These are phyloP conservation scores for Bujurquina vittata DNA, from an alignment of 2,113 vertebrate genomes.

Conservation along the genomic window DNA sequence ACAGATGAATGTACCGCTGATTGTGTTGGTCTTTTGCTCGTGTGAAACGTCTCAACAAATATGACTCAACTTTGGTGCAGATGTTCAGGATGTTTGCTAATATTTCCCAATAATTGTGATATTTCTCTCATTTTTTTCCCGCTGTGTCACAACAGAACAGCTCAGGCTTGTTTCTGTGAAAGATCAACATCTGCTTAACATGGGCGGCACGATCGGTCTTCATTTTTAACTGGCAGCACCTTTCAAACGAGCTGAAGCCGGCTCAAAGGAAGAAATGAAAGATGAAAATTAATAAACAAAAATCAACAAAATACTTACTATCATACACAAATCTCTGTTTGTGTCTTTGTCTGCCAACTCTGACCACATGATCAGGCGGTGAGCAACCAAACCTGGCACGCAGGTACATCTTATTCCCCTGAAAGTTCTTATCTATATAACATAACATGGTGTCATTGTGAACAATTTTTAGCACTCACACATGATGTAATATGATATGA, in stretches of 20 bases:
- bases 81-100: not conserved
- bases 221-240: not conserved
- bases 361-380: not conserved
- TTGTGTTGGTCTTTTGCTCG: not conserved
- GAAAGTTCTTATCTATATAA: not conserved
- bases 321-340: not conserved
- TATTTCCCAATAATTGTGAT: not conserved
- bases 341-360: not conserved
- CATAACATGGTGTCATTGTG: too few species aligned
- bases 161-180: not conserved
- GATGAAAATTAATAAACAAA: fast-evolving
- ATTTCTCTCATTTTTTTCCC: not conserved
- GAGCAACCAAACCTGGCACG: too few species aligned
- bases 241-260: not conserved
- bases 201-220: not conserved
- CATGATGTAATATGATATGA: too few species aligned
- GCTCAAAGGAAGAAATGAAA: not conserved
- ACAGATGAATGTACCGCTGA: not conserved
- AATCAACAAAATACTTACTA: not conserved
- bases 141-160: not conserved
- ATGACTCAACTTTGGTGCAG: not conserved
- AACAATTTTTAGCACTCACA: not conserved
- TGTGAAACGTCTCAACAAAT: not conserved
- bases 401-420: too few species aligned
- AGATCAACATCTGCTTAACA: not conserved